These are phyloP conservation scores for Pedionomus torquatus DNA, from an alignment of 2,113 vertebrate genomes.

Conservation along the genomic window DNA sequence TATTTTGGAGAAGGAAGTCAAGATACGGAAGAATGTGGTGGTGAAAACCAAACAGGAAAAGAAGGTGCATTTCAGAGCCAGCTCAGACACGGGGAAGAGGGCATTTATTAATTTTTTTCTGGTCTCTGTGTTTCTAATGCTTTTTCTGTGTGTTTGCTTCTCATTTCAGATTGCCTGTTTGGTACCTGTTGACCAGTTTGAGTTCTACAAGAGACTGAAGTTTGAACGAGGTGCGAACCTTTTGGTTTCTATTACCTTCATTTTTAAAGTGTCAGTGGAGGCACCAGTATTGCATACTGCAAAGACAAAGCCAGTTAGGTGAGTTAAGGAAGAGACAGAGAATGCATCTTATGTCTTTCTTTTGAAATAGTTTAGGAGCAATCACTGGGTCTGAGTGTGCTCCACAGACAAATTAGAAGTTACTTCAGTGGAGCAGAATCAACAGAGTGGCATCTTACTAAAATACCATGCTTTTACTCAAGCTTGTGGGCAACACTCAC, in stretches of 20 bases:
- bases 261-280: not conserved
- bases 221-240: conserved; percentile 88
- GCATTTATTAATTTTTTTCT: not conserved
- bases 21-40: accelerated
- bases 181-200: conserved; percentile 83
- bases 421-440: not conserved
- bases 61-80: not conserved
- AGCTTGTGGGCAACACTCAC: not conserved
- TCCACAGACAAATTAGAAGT: not conserved
- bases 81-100: not conserved
- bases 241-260: not conserved
- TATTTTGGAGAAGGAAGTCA: not conserved
- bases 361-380: not conserved
- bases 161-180: conserved; percentile 87
- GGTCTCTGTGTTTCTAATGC: not conserved
- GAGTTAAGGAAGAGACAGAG: not conserved
- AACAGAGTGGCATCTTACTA: not conserved
- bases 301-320: not conserved
- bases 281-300: not conserved
- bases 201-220: conserved; percentile 88
- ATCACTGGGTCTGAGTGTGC: not conserved
- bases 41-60: not conserved
- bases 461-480: not conserved
- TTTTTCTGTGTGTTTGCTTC: conserved; percentile 15
- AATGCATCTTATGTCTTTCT: not conserved